These are phyloP conservation scores for Oxyruncus cristatus DNA, from an alignment of 2,113 vertebrate species.

Conservation along the genomic window DNA sequence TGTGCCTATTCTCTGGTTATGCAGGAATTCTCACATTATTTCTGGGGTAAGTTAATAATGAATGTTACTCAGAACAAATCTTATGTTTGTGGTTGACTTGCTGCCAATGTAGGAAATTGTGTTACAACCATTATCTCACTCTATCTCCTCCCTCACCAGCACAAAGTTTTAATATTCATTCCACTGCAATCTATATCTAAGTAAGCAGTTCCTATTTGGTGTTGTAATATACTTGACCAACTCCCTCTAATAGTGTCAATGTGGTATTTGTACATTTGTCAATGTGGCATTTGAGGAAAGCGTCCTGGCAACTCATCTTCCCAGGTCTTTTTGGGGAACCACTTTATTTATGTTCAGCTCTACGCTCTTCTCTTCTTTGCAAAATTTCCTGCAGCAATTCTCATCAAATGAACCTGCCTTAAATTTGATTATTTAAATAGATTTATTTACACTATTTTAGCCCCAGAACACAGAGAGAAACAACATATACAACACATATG, in stretches of 20 bases:
- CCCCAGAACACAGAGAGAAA: not conserved
- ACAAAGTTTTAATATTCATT: not conserved
- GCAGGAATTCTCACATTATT: slow-evolving; percentile 52
- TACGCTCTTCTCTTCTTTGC: not conserved
- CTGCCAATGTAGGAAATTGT: slow-evolving; percentile 12
- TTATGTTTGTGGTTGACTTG: slow-evolving; percentile 9
- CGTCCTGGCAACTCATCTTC: not conserved
- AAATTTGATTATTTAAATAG: not conserved
- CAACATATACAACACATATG: not conserved
- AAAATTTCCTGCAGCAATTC: not conserved
- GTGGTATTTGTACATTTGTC: not conserved
- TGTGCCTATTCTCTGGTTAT: slow-evolving; percentile 29
- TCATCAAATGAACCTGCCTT: not conserved
- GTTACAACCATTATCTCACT: not conserved
- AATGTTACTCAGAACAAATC: not conserved
- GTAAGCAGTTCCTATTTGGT: not conserved
- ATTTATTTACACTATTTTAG: not conserved
- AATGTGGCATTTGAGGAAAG: not conserved
- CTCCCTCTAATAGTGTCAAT: not conserved
- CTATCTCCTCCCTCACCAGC: not conserved
- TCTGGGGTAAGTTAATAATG: slow-evolving; percentile 35
- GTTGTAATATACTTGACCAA: not conserved
- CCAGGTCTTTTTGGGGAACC: not conserved
- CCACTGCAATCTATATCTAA: not conserved
- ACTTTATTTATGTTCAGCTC: not conserved